These are phyloP conservation scores for Venturia canescens DNA, from an alignment of 1,140 invertebrate species.

Conservation along the genomic window DNA sequence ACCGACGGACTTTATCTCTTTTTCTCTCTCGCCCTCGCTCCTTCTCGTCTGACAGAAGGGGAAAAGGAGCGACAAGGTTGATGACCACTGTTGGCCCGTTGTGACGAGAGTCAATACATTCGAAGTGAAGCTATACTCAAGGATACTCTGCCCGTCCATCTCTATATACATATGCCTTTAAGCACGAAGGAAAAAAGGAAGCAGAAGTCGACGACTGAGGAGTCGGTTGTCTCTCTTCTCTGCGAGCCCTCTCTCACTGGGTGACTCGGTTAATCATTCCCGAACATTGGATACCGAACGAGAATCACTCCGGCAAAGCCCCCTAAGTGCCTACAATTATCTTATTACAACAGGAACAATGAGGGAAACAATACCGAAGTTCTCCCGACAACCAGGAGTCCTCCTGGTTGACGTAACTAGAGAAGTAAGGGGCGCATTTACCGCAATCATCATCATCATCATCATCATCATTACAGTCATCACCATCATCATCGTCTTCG, in stretches of 20 bases:
- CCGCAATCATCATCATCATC: constrained; percentile 23
- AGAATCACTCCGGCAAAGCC: constrained; percentile 38
- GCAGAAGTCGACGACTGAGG: constrained; percentile 35
- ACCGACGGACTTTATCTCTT: constrained; percentile 46
- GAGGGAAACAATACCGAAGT: constrained; percentile 18
- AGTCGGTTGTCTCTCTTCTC: not conserved
- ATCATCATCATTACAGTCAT: constrained; percentile 21
- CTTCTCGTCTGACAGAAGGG: not conserved
- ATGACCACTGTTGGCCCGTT: constrained; percentile 17
- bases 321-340: constrained; percentile 49
- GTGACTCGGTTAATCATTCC: constrained; percentile 36
- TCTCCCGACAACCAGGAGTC: not conserved
- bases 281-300: constrained; percentile 35
- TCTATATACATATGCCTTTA: constrained; percentile 9
- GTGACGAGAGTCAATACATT: constrained; percentile 13
- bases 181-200: constrained; percentile 18
- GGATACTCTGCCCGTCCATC: not conserved
- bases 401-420: constrained; percentile 7
- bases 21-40: constrained; percentile 18
- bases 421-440: constrained; percentile 13
- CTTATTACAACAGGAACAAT: constrained; percentile 49
- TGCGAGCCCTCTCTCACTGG: not conserved
- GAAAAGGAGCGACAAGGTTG: constrained; percentile 33
- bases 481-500: constrained; percentile 8
- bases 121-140: not conserved